Evolutionary conservation across 2,888 invertebrate genomes (phyloP), one percentile per base, ranked within the genome.

Genomic region (Drosophila mayaguana): DNA sequence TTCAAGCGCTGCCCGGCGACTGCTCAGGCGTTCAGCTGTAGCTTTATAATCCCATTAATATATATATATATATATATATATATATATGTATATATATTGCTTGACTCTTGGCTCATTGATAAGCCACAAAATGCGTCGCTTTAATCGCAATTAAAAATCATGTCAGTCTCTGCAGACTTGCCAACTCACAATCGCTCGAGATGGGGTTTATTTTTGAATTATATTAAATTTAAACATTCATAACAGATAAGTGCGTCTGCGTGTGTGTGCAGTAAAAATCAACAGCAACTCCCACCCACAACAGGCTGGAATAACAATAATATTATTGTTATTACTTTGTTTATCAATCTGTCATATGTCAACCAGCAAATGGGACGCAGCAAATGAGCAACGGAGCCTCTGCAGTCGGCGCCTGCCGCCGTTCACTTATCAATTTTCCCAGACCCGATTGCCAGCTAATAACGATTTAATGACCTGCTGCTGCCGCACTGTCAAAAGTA

Each of bases 1-100:
- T 91, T 91, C 84, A 81, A 89, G 80, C 74, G 79, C 74, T 86
- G 76, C 74, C 77, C 75, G 70, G 61, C 75, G 78, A 89, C 89
- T 87, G 76, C 48, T 32, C 18, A 83, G 8, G 38, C 8, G 38
- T 38, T 7, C 18, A 12, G 3, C 28, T 32, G 28, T 12, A 32
- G 48, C 48, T 28, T 40, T 48, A 59, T 59, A 59, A 59, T 59
- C 48, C 48, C 18, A 16, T 22, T 38, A 9, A 22, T 36, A 22
- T 53, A 53, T 53, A 51, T 51, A 20, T 12, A n/a, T 48, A 28
- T n/a, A n/a, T 48, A 48, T n/a, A 18, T 7, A 12, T 12, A 34
- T 45, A 18, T n/a, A 8, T 12, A 34, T 45, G 14, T n/a, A 8
- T 12, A 12, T 38, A 38, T 16, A 38, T 38, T 38, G 14, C 34